Base-by-base conservation (phyloP, 2,113 vertebrate species). In the Esox niger region DNA sequence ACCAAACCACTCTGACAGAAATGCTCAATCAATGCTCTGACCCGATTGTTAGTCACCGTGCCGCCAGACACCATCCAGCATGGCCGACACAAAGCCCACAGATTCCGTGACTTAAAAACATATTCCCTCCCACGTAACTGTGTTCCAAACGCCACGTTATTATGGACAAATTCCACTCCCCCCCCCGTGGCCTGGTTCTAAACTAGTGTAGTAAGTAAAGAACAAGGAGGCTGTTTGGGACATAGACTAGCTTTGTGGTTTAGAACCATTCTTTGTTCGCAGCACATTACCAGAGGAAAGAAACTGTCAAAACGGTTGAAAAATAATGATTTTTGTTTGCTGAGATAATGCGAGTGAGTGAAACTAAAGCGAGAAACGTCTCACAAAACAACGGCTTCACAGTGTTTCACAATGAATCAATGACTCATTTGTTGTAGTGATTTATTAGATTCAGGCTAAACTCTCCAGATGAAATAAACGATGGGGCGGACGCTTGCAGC, bases 11-110 rank as follows among this genome's bases (percentile, higher is more conserved):
- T 15, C 35, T 1, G 4, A 43, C 35, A 43, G 13, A 43, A 43
- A 27, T 57, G 26, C 55, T 29, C 67, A 86, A 84, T 87, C 78
- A 78, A 87, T 84, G 79, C 74, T 78, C 64, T 69, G 80, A 74
- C 78, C 75, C 61, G 75, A 69, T 69, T 30, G 49, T 62, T 58
- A 79, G 73, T 82, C 71, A 62, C 79, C 73, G 77, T 74, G 81
- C 68, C 71, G 35, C 73, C 79, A 82, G 79, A 64, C 49, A 64
- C 78, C 80, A 78, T 79, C 71, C 75, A 77, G 66, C 77, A 68
- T 54, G 69, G 76, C 80, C 67, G 30, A 74, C 66, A 77, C 27
- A 4, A 73, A 25, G 23, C 3, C n/a, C 11, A 17, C 77, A 82
- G 78, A 67, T 63, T 76, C 67, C 76, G 74, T 75, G 55, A 73